Percentiles rank a stretch among this genome's conserved stretches.
phyloP scores from a whole-genome alignment of 2,888 invertebrate species.

The Microchrysa polita region DNA sequence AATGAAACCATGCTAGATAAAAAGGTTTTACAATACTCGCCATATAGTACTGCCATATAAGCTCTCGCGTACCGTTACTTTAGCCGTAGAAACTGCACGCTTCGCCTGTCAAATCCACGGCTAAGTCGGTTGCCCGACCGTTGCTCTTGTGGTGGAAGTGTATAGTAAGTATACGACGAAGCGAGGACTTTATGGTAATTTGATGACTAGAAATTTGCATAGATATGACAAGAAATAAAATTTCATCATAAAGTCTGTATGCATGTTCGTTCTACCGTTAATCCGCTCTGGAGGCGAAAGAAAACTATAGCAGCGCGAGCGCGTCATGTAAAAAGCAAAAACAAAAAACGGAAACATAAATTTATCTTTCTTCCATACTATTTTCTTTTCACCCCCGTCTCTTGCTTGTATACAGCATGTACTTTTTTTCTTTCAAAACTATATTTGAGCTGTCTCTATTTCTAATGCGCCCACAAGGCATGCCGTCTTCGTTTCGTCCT shows the following conservation, averaged over 20 bases:
- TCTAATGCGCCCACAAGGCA: conserved; percentile 3
- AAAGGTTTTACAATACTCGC: background rate
- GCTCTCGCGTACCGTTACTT: background rate
- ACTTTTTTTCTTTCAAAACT: conserved; percentile 11
- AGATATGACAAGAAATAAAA: conserved; percentile 43
- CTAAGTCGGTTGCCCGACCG: background rate
- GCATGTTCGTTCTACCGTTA: conserved; percentile 34
- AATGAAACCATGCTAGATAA: background rate
- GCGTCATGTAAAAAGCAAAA: background rate
- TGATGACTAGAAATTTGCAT: conserved; percentile 42
- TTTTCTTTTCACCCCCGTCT: background rate
- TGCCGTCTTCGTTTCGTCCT: too few species aligned
- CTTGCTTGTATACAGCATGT: background rate
- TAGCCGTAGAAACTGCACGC: background rate
- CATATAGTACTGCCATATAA: conserved; percentile 12
- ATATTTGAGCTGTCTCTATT: conserved; percentile 12
- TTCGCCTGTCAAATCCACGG: background rate
- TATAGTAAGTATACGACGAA: background rate
- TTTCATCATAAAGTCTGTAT: conserved; percentile 36
- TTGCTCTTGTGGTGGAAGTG: too few species aligned
- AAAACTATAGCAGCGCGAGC: too few species aligned
- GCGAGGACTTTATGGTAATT: conserved; percentile 41
- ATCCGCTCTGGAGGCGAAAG: conserved; percentile 23
- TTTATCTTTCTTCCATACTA: conserved; percentile 7
- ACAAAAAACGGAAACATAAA: background rate